Percentiles rank a stretch among this genome's conserved stretches.
Conservation (phyloP, 2,797 vertebrate species). For the Crypturellus tataupa region DNA sequence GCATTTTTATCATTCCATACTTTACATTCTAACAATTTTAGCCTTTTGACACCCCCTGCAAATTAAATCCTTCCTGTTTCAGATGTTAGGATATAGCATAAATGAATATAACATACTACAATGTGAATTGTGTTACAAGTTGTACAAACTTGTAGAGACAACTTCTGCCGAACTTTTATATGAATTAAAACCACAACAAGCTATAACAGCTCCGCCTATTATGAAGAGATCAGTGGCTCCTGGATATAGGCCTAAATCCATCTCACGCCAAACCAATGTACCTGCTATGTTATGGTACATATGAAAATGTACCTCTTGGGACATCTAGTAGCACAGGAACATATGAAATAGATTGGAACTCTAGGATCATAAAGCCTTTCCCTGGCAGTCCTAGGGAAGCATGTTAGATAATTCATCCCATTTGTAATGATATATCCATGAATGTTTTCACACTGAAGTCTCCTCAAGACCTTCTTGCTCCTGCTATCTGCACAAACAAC, state of each 20-base stretch:
- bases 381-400: neutral
- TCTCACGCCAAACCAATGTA: neutral
- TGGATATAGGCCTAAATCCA: neutral
- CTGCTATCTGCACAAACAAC: neutral
- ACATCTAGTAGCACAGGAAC: neutral
- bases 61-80: neutral
- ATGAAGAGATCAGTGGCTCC: neutral
- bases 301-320: neutral
- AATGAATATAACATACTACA: neutral
- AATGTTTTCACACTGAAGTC: neutral
- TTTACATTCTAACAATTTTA: neutral
- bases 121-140: fast-evolving
- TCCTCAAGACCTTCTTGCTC: neutral
- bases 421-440: neutral
- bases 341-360: neutral
- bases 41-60: neutral
- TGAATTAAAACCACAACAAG: neutral
- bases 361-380: neutral
- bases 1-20: neutral
- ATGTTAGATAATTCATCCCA: neutral
- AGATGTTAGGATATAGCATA: neutral
- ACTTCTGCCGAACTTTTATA: neutral
- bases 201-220: neutral
- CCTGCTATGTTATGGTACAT: neutral
- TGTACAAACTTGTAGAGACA: neutral